phyloP scores from a whole-genome alignment of 1,140 invertebrate genomes.

The Lasioglossum albipes region DNA sequence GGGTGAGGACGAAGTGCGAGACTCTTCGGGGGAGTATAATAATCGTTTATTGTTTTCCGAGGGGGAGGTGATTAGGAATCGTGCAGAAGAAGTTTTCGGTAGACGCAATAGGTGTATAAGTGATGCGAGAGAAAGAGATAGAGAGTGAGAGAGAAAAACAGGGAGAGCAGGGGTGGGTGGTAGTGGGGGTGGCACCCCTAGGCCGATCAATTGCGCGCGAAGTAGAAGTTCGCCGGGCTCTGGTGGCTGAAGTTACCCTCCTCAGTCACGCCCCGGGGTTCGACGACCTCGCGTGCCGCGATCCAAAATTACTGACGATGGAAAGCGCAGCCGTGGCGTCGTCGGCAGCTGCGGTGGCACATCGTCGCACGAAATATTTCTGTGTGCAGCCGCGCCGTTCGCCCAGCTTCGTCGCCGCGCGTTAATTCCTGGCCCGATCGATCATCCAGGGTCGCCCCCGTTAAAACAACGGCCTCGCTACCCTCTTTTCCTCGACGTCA shows the following conservation, averaged over 20 bases:
- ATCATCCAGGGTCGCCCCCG: conserved; percentile 46
- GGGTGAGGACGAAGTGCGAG: too few species aligned
- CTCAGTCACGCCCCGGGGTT: conserved; percentile 38
- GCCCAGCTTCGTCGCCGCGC: too few species aligned
- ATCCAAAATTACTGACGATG: conserved; percentile 40
- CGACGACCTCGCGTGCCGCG: conserved; percentile 56
- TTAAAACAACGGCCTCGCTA: conserved; percentile 48
- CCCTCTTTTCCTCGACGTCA: conserved; percentile 49
- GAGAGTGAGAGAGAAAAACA: too few species aligned
- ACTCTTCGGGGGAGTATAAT: too few species aligned
- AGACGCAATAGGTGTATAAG: too few species aligned
- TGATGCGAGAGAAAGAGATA: too few species aligned
- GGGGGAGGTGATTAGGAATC: neutral
- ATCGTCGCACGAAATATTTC: conserved; percentile 13
- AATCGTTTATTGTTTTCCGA: too few species aligned
- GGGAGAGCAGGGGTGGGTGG: too few species aligned
- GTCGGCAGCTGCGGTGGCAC: neutral
- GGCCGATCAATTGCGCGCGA: conserved; percentile 41
- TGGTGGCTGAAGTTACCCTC: conserved; percentile 39
- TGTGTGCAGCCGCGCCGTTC: neutral
- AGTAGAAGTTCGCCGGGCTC: conserved; percentile 18
- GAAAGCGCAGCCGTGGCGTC: neutral
- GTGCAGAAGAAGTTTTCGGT: neutral
- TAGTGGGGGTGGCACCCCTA: neutral
- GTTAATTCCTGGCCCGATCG: conserved; percentile 42